These are phyloP conservation scores for Pristionchus pacificus DNA, from an alignment of 1,140 invertebrate species.

Conservation along the genomic window DNA sequence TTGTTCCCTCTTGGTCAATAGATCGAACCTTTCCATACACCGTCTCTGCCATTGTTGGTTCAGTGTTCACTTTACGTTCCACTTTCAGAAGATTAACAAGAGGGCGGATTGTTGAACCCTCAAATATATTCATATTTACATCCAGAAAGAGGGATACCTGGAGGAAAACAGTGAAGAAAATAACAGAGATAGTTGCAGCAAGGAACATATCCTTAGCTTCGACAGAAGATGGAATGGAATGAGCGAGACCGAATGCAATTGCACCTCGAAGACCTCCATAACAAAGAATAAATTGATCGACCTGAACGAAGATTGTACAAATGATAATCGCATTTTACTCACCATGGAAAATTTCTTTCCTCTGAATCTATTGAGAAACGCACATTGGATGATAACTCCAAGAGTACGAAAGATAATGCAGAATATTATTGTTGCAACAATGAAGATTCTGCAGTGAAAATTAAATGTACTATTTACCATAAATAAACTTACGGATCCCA, in stretches of 20 bases:
- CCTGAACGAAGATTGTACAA: neutral
- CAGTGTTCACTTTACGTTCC: constrained; percentile 25
- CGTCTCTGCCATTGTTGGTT: constrained; percentile 28
- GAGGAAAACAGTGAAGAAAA: constrained; percentile 44
- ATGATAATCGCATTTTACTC: neutral
- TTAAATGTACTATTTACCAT: no score
- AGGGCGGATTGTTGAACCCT: constrained; percentile 34
- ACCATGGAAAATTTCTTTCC: constrained; percentile 30
- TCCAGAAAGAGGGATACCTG: constrained; percentile 24
- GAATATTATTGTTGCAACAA: neutral
- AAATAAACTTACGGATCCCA: neutral
- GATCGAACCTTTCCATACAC: constrained; percentile 23
- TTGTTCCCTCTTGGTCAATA: neutral
- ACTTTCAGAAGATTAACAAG: constrained; percentile 30
- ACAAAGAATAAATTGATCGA: constrained; percentile 42
- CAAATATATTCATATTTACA: neutral
- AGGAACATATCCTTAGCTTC: constrained; percentile 39
- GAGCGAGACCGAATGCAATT: constrained; percentile 41
- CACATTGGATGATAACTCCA: constrained; percentile 34
- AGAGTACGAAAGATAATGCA: constrained; percentile 86
- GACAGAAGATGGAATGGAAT: constrained; percentile 29
- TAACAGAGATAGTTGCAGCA: constrained; percentile 38
- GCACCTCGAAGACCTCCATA: constrained; percentile 44
- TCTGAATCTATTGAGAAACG: constrained; percentile 33
- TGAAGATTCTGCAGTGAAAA: neutral